A percentile compares a stretch with the other conserved stretches of the same genome.
phyloP scores from a whole-genome alignment of 2,888 invertebrate species.

The Oxyteleia sp. region DNA sequence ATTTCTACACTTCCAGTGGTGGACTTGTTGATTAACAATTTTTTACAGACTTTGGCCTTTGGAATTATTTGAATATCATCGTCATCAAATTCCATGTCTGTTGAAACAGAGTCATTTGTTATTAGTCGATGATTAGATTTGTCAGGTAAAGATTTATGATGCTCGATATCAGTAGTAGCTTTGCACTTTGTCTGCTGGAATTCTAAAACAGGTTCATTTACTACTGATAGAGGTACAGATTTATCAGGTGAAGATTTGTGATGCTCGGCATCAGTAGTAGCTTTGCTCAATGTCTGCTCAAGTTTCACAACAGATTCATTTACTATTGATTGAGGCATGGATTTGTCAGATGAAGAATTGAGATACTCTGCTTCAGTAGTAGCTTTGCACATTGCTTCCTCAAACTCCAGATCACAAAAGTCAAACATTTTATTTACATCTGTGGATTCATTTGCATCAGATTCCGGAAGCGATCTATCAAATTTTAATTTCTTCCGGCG shows the following conservation, averaged over 20 bases:
- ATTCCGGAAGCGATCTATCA: constrained; percentile 13
- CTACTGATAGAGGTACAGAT: too few relatives aligned
- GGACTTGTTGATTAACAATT: constrained; percentile 50
- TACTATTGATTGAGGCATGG: not conserved
- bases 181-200: too few relatives aligned
- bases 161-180: too few relatives aligned
- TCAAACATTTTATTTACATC: constrained; percentile 16
- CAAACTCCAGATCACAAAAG: constrained; percentile 45
- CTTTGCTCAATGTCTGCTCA: too few relatives aligned
- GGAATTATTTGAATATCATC: constrained; percentile 13
- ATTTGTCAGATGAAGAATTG: not conserved
- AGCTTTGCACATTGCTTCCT: constrained; percentile 53
- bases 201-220: too few relatives aligned
- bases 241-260: too few relatives aligned
- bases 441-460: constrained; percentile 15
- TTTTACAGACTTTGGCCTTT: constrained; percentile 36
- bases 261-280: too few relatives aligned
- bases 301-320: too few relatives aligned
- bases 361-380: not conserved
- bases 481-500: constrained; percentile 7
- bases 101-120: too few relatives aligned
- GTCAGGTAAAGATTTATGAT: too few relatives aligned
- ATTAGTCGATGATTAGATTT: too few relatives aligned
- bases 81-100: constrained; percentile 4
- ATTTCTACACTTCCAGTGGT: constrained; percentile 70